Conservation (phyloP, 2,797 vertebrate genomes). For the Oryzias sinensis region DNA sequence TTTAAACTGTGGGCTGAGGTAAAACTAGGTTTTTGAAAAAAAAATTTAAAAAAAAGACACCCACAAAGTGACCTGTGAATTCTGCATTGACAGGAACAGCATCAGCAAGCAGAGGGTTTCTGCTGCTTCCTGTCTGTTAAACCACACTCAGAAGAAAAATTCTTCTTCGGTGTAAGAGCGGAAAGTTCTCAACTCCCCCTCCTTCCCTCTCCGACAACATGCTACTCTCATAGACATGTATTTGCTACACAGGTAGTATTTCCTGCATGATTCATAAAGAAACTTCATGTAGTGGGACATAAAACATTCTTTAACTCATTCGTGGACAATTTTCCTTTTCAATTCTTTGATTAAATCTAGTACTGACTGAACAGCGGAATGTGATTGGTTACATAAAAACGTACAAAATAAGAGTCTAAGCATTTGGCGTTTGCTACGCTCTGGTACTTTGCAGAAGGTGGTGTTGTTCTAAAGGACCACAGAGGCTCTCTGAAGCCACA, state of each 20-base stretch:
- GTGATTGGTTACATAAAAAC: not conserved
- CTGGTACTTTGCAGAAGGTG: constrained; percentile 20
- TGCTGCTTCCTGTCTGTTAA: constrained; percentile 86
- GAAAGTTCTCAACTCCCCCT: constrained; percentile 77
- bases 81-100: constrained; percentile 77
- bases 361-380: not conserved
- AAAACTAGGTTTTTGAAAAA: constrained; percentile 28
- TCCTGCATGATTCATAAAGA: constrained; percentile 19
- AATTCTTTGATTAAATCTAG: not conserved
- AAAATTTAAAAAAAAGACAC: constrained; percentile 41
- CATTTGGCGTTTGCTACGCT: constrained; percentile 16
- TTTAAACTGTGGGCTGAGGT: constrained; percentile 32
- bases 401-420: not conserved
- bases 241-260: constrained; percentile 32
- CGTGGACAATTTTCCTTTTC: not conserved
- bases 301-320: not conserved
- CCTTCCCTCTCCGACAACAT: constrained; percentile 62
- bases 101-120: constrained; percentile 76
- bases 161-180: constrained; percentile 75
- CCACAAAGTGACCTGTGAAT: constrained; percentile 81
- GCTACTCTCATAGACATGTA: constrained; percentile 27
- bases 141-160: constrained; percentile 79
- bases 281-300: constrained; percentile 9
- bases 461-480: constrained; percentile 32
- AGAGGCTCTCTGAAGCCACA: constrained; percentile 42